Evolutionary conservation across 2,888 invertebrate species (phyloP).

Genomic region (Isoperla grammatica): DNA sequence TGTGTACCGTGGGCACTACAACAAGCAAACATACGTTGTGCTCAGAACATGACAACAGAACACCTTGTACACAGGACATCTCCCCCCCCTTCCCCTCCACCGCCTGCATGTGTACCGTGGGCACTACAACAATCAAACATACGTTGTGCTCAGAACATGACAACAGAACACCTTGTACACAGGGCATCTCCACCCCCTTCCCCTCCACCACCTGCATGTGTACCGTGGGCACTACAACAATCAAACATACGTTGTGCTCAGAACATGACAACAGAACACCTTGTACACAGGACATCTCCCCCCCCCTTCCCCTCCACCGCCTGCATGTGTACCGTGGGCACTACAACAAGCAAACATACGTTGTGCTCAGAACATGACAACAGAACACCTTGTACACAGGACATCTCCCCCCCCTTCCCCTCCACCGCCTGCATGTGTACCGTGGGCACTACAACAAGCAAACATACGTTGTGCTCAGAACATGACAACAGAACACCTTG

Average conservation of each 20-base stretch:
- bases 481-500: slow-evolving; percentile 91
- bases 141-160: neutral
- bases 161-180: slow-evolving; percentile 91
- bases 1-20: slow-evolving; percentile 69
- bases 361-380: too few species aligned
- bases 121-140: slow-evolving; percentile 51
- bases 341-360: slow-evolving; percentile 46
- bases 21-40: slow-evolving; percentile 37
- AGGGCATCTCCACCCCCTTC: slow-evolving; percentile 79
- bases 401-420: slow-evolving; percentile 79
- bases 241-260: slow-evolving; percentile 30
- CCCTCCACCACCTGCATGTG: slow-evolving; percentile 85
- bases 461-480: slow-evolving; percentile 21
- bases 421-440: slow-evolving; percentile 82
- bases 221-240: slow-evolving; percentile 62
- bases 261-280: too few species aligned
- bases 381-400: slow-evolving; percentile 90
- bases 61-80: slow-evolving; percentile 86
- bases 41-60: too few species aligned
- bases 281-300: slow-evolving; percentile 85
- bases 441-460: slow-evolving; percentile 58
- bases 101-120: slow-evolving; percentile 76
- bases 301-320: slow-evolving; percentile 83
- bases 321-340: slow-evolving; percentile 73
- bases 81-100: slow-evolving; percentile 83